Percentiles rank a stretch among this genome's conserved stretches.
These are phyloP conservation scores for Brachypalpus laphriformis DNA, from an alignment of 2,888 invertebrate genomes.

Conservation along the genomic window DNA sequence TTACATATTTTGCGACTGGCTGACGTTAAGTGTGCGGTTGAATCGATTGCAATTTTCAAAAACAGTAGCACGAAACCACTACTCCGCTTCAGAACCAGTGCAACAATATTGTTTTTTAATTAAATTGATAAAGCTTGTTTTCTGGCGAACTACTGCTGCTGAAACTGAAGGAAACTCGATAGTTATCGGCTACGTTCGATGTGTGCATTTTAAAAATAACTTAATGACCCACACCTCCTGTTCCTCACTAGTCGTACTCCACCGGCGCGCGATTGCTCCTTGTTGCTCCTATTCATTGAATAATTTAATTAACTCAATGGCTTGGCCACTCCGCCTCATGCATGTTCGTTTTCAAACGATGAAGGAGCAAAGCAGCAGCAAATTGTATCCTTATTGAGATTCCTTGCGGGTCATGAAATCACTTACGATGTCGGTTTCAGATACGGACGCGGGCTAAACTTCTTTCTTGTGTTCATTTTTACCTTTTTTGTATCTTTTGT, in stretches of 20 bases:
- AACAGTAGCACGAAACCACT: conserved; percentile 1
- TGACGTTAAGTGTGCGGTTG: conserved; percentile 6
- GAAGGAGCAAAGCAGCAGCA: conserved; percentile 11
- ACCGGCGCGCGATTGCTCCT: neutral
- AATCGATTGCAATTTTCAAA: conserved; percentile 20
- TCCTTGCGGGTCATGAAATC: conserved; percentile 63
- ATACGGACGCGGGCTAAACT: neutral
- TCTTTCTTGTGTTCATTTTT: conserved; percentile 3
- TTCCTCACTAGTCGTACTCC: neutral
- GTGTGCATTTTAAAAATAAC: conserved; percentile 19
- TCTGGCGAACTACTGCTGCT: neutral
- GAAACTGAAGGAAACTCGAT: conserved; percentile 21
- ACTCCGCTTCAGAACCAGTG: neutral
- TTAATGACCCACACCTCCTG: conserved; percentile 41
- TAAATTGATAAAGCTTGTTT: conserved; percentile 69
- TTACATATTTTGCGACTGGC: conserved; percentile 44
- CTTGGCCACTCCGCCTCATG: conserved; percentile 17
- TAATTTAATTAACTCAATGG: conserved; percentile 72
- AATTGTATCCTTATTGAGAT: conserved; percentile 65
- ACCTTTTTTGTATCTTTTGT: conserved; percentile 13
- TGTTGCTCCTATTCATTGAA: conserved; percentile 46
- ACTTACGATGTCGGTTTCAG: conserved; percentile 41
- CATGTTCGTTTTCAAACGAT: conserved; percentile 1
- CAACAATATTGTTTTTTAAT: conserved; percentile 59
- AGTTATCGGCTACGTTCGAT: conserved; percentile 26